A percentile compares a stretch with the other conserved stretches of the same genome.
phyloP scores from a whole-genome alignment of 2,113 vertebrate genomes.

The Apeltes quadracus region DNA sequence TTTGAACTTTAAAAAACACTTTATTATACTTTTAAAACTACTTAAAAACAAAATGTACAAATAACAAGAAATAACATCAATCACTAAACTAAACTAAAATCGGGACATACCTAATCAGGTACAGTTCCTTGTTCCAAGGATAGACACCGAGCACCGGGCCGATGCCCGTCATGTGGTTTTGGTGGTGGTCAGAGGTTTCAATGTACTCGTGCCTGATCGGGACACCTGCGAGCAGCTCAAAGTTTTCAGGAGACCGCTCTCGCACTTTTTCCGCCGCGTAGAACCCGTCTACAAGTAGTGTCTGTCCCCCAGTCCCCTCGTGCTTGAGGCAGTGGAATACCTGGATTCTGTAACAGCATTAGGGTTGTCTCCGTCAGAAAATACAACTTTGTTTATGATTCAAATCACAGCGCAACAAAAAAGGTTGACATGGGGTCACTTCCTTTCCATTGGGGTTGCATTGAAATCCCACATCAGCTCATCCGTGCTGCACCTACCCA shows the following conservation, averaged over 20 bases:
- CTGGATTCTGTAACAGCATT: slow-evolving; percentile 83
- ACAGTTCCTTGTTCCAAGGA: slow-evolving; percentile 94
- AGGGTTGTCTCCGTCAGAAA: not conserved
- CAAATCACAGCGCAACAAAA: not conserved
- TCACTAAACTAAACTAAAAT: not conserved
- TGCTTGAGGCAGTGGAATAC: slow-evolving; percentile 94
- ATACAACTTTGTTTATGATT: not conserved
- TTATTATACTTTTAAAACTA: not conserved
- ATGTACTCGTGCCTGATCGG: slow-evolving; percentile 90
- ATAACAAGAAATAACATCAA: not conserved
- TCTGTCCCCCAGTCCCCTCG: slow-evolving; percentile 90
- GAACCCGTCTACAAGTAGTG: slow-evolving; percentile 92
- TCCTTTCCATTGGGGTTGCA: not conserved
- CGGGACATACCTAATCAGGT: slow-evolving; percentile 86
- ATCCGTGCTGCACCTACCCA: slow-evolving; percentile 81
- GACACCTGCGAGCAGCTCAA: slow-evolving; percentile 86
- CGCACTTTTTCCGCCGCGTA: slow-evolving; percentile 86
- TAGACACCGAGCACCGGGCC: slow-evolving; percentile 89
- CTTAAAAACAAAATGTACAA: not conserved
- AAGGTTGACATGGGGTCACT: not conserved
- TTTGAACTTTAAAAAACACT: not conserved
- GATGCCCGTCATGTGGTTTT: slow-evolving; percentile 89
- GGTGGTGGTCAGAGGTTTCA: slow-evolving; percentile 82
- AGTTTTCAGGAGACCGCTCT: slow-evolving; percentile 79
- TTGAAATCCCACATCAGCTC: not conserved